Base-by-base conservation (phyloP, 2,888 invertebrate genomes). In the Meloe dianella region DNA sequence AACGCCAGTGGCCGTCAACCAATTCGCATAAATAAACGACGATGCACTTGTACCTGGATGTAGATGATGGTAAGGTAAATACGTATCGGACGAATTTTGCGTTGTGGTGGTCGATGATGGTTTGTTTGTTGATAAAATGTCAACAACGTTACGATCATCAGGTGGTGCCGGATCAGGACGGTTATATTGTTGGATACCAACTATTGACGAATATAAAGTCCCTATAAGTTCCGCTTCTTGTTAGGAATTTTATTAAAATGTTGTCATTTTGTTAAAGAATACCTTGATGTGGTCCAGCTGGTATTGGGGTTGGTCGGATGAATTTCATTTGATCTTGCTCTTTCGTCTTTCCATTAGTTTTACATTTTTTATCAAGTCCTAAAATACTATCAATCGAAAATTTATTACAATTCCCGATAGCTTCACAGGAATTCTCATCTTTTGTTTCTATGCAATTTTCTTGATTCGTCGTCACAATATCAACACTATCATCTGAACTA, bases 341-440 rank as follows among this genome's bases (percentile, higher is more conserved):
- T 17, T 20, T 9, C 6, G 67, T 67, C 63, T 73, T 67, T 67
- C 60, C 59, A 35, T 71, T 69, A 32, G 60, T 64, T 58, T 61
- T 65, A 66, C 63, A 62, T 38, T 66, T 65, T 29, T 62, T 64
- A 47, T 72, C 75, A 27, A 81, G 73, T 57, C 84, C 84, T 66
- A 84, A 75, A 66, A 84, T 84, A 71, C 77, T 82, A 67, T 84
- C 82, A 63, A 84, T 84, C 10, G 83, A 83, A 73, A 84, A 84
- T 70, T 84, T 84, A 73, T 80, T 83, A 63, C 72, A 73, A 64
- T 12, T 51, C 1, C n/a, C 17, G 7, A 41, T 41, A 17, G 41
- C 74, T 38, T 74, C 74, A 72, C 74, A 70, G 41, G 68, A 65
- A 22, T 56, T 66, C 2, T 67, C 71, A 17, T 69, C 70, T 60